Evolutionary conservation across 2,888 invertebrate genomes (phyloP), one percentile per base, ranked within the genome.

Genomic region (Listrodromus nycthemerus): DNA sequence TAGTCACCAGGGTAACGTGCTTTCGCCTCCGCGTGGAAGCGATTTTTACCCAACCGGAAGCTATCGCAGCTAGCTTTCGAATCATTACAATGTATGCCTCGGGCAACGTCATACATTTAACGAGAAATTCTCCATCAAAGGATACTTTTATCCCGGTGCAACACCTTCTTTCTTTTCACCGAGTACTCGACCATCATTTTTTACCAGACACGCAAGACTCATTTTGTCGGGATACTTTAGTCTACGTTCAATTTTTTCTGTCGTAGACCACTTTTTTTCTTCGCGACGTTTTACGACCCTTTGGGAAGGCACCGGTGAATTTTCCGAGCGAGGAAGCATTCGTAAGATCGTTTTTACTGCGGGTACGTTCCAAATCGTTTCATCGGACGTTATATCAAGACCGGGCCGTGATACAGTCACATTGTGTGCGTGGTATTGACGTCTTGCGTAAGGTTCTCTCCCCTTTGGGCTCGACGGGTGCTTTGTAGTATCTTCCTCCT

Each of bases 281-380:
- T 10, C 19, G 66, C 33, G 13, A 41, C 7, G 21, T 50, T 52
- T 70, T 71, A 80, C 66, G 74, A 80, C 76, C 61, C 58, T 71
- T 50, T 33, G 24, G 52, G n/a, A 55, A 48, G 69, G 69, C 48
- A 63, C 50, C 69, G 65, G 77, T 45, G 48, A 80, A 86, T 85
- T 86, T 85, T 84, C 82, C 61, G 80, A 79, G 77, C 73, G 85
- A 79, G 69, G 75, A 52, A 79, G 63, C 85, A 86, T 73, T 45
- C 69, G 77, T 79, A 70, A 76, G 50, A 27, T 74, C 82, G 71
- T 82, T 86, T 85, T 84, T 85, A 86, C 85, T 85, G 80, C 86
- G 67, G 77, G 67, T 82, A 77, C 80, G 21, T 75, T 74, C 78
- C 69, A 78, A 82, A 73, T 79, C 79, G 81, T 77, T 83, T 79